A percentile compares a stretch with the other conserved stretches of the same genome.
Evolutionary conservation across 2,888 invertebrate species (phyloP).

Genomic region (Drosophila macrothrix): DNA sequence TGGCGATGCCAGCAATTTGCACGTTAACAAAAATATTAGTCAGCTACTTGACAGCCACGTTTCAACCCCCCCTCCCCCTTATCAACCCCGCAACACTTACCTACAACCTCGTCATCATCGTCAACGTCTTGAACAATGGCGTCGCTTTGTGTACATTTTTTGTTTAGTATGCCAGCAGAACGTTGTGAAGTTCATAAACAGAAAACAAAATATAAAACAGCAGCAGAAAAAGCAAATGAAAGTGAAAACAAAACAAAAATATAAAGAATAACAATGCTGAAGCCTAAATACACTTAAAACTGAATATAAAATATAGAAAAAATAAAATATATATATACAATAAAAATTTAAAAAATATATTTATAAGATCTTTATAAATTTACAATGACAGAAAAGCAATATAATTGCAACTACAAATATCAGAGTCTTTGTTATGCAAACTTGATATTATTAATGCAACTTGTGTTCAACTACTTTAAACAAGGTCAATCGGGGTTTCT

Average conservation of each 20-base stretch:
- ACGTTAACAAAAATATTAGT: conserved; percentile 66
- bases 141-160: conserved; percentile 44
- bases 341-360: too few species aligned
- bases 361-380: background rate
- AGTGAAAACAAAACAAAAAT: conserved; percentile 42
- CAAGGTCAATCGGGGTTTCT: background rate
- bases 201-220: conserved; percentile 31
- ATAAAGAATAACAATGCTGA: conserved; percentile 1
- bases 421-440: background rate
- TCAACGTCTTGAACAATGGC: conserved; percentile 51
- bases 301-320: background rate
- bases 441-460: background rate
- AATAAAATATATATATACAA: background rate
- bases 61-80: background rate
- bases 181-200: conserved; percentile 72
- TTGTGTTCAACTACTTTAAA: background rate
- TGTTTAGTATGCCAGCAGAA: conserved; percentile 27
- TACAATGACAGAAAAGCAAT: background rate
- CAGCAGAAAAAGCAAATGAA: conserved; percentile 15
- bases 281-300: conserved; percentile 32
- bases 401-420: background rate
- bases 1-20: conserved; percentile 53
- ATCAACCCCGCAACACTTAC: background rate
- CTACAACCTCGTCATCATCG: conserved; percentile 13
- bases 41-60: conserved; percentile 60